phyloP scores from a whole-genome alignment of 1,140 invertebrate genomes.

The Nephotettix cincticeps region DNA sequence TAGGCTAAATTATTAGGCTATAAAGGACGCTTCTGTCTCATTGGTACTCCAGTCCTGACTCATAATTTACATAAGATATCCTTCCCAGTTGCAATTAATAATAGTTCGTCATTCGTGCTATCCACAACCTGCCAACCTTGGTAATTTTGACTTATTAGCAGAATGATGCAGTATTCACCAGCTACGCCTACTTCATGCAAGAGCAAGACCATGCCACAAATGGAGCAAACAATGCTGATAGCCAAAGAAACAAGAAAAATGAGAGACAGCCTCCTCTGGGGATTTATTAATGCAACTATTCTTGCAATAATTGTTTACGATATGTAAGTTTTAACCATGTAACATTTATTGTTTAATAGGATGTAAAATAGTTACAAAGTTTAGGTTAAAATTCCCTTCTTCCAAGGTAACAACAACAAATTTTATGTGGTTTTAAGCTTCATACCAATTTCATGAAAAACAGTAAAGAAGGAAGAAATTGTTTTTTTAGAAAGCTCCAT shows the following conservation, averaged over 20 bases:
- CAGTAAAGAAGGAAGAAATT: not conserved
- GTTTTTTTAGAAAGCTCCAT: not conserved
- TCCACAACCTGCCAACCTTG: too few relatives aligned
- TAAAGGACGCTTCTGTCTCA: too few relatives aligned
- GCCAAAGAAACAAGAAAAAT: not conserved
- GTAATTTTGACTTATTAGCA: too few relatives aligned
- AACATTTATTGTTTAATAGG: constrained; percentile 38
- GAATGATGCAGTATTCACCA: too few relatives aligned
- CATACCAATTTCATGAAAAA: not conserved
- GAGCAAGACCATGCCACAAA: constrained; percentile 4
- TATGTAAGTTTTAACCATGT: constrained; percentile 23
- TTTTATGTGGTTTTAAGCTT: not conserved
- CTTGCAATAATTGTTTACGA: constrained; percentile 22
- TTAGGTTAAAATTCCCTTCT: not conserved
- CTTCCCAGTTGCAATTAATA: too few relatives aligned
- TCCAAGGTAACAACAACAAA: not conserved
- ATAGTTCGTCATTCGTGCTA: too few relatives aligned
- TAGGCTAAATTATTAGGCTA: too few relatives aligned
- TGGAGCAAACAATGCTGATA: constrained; percentile 19
- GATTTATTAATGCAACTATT: constrained; percentile 24
- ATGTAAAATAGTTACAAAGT: not conserved
- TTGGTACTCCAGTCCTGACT: too few relatives aligned
- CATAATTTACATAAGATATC: too few relatives aligned
- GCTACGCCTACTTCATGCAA: not conserved
- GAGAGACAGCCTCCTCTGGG: constrained; percentile 28